phyloP scores from a whole-genome alignment of 2,888 invertebrate genomes.

The Cyaniris semiargus region DNA sequence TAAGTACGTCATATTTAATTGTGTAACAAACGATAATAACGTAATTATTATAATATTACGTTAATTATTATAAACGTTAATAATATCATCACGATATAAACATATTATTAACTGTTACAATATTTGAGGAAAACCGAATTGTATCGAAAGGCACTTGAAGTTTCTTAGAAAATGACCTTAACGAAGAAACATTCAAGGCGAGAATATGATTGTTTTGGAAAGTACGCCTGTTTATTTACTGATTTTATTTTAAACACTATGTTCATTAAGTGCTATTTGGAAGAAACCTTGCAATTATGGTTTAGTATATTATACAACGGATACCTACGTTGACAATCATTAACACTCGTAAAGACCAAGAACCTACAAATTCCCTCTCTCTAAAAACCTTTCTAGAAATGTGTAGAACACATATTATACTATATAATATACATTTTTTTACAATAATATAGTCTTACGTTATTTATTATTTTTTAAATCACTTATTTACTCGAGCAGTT shows the following conservation, averaged over 20 bases:
- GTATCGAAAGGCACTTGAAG: neutral
- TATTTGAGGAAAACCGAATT: neutral
- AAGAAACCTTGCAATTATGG: too few species aligned
- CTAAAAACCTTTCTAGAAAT: too few species aligned
- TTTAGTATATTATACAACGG: too few species aligned
- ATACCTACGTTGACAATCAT: too few species aligned
- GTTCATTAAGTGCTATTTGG: neutral
- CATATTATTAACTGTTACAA: neutral
- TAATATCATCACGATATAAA: neutral
- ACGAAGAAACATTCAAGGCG: neutral
- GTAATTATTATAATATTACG: neutral
- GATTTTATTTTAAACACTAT: neutral
- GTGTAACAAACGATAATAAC: neutral
- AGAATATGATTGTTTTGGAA: constrained; percentile 7
- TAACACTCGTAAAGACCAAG: too few species aligned
- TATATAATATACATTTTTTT: too few species aligned
- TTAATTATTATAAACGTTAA: neutral
- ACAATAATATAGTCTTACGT: too few species aligned
- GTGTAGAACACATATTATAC: too few species aligned
- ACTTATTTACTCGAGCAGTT: too few species aligned
- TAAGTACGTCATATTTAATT: neutral
- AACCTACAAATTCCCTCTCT: too few species aligned
- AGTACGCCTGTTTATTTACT: constrained; percentile 40
- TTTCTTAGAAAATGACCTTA: constrained; percentile 6
- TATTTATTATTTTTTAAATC: too few species aligned